phyloP scores from a whole-genome alignment of 2,113 vertebrate genomes.

The Carassius gibelio region DNA sequence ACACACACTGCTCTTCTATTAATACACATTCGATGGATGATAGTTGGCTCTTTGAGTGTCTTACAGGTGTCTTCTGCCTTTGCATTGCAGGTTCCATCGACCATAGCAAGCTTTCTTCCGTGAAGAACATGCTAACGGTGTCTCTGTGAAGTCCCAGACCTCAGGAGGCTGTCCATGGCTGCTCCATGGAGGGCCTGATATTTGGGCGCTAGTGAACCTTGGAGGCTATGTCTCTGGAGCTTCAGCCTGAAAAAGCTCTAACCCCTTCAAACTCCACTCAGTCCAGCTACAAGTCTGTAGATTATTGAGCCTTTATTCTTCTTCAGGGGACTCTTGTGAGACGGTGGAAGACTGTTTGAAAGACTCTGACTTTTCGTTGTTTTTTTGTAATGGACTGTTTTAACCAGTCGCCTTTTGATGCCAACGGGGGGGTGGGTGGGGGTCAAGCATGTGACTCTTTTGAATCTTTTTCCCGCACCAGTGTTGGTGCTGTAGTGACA shows the following conservation, averaged over 20 bases:
- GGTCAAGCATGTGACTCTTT: slow-evolving; percentile 80
- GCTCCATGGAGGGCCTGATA: slow-evolving; percentile 71
- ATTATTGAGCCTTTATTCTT: slow-evolving; percentile 57
- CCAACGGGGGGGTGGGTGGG: slow-evolving; percentile 51
- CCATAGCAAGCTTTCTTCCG: slow-evolving; percentile 97
- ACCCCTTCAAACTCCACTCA: slow-evolving; percentile 46
- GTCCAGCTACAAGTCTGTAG: slow-evolving; percentile 55
- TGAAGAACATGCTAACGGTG: slow-evolving; percentile 87
- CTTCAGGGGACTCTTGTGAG: slow-evolving; percentile 56
- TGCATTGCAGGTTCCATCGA: slow-evolving; percentile 88
- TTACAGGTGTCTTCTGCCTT: slow-evolving; percentile 42
- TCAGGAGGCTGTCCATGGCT: slow-evolving; percentile 69
- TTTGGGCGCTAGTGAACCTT: slow-evolving; percentile 72
- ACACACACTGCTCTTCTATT: slow-evolving; percentile 46
- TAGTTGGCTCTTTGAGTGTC: slow-evolving; percentile 9
- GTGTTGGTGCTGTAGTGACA: slow-evolving; percentile 69
- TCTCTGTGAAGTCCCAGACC: slow-evolving; percentile 72
- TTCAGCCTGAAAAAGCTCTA: slow-evolving; percentile 60
- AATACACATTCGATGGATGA: slow-evolving; percentile 67
- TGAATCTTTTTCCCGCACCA: slow-evolving; percentile 77
- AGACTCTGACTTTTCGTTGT: slow-evolving; percentile 51
- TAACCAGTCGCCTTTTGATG: slow-evolving; percentile 67
- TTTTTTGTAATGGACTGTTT: slow-evolving; percentile 56
- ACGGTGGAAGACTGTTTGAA: slow-evolving; percentile 58
- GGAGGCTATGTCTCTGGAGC: slow-evolving; percentile 79